These are phyloP conservation scores for Teleiodes luculella DNA, from an alignment of 2,888 invertebrate species.

Conservation along the genomic window DNA sequence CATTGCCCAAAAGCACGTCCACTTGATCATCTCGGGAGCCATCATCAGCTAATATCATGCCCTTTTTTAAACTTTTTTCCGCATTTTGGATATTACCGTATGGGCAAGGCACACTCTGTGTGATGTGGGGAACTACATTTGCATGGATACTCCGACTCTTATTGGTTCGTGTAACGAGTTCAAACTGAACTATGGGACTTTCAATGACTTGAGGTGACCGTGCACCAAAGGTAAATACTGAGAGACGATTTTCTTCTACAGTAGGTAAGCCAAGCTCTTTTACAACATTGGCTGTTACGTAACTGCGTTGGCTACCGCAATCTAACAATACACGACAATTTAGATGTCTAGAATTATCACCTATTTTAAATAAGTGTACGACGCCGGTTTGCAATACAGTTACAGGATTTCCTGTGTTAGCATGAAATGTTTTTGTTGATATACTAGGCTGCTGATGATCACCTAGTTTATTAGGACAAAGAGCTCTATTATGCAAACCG, in stretches of 20 bases:
- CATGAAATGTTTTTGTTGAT: background rate
- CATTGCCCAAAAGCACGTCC: too few relatives aligned
- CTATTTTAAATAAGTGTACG: background rate
- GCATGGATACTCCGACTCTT: background rate
- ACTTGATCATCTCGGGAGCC: too few relatives aligned
- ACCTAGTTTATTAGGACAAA: background rate
- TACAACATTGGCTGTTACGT: background rate
- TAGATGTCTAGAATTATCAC: background rate
- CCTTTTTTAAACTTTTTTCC: too few relatives aligned
- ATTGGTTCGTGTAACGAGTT: background rate
- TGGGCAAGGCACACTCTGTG: too few relatives aligned
- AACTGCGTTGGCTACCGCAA: conserved; percentile 12
- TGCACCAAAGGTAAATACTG: conserved; percentile 11
- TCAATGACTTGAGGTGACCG: conserved; percentile 1
- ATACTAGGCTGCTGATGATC: background rate
- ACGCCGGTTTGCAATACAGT: conserved; percentile 6
- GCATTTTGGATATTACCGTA: too few relatives aligned
- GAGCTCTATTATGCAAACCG: background rate
- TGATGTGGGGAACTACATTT: too few relatives aligned
- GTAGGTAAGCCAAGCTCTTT: background rate
- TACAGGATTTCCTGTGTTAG: background rate
- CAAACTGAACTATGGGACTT: background rate
- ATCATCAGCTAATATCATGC: too few relatives aligned
- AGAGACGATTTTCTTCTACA: background rate
- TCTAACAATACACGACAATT: conserved; percentile 12